phyloP scores from a whole-genome alignment of 2,888 invertebrate species.

The Microchrysa polita region DNA sequence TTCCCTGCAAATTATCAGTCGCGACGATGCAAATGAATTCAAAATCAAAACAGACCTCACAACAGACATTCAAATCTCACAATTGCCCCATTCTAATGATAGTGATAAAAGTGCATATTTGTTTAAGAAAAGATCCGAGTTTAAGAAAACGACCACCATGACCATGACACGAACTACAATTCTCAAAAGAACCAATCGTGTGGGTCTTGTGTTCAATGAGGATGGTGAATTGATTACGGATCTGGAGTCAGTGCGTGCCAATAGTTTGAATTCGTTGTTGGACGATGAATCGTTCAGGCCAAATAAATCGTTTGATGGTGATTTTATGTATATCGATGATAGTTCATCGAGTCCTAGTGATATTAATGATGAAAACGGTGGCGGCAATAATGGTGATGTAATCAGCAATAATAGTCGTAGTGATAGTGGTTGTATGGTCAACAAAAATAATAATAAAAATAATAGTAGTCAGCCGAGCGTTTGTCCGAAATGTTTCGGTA shows the following conservation, averaged over 20 bases:
- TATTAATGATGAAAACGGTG: slow-evolving; percentile 53
- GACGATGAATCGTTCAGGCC: slow-evolving; percentile 51
- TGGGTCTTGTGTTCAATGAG: slow-evolving; percentile 57
- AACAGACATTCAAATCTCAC: slow-evolving; percentile 55
- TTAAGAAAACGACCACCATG: slow-evolving; percentile 58
- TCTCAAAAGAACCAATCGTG: slow-evolving; percentile 53
- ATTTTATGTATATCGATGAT: slow-evolving; percentile 62
- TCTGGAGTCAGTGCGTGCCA: slow-evolving; percentile 56
- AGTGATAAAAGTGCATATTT: slow-evolving; percentile 49
- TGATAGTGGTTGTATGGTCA: slow-evolving; percentile 37
- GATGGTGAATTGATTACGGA: slow-evolving; percentile 51
- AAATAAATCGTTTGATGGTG: slow-evolving; percentile 51
- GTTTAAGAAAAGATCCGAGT: slow-evolving; percentile 56
- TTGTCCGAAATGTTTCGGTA: slow-evolving; percentile 47
- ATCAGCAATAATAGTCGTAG: slow-evolving; percentile 43
- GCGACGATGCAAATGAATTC: slow-evolving; percentile 49
- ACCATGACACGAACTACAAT: slow-evolving; percentile 58
- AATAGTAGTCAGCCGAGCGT: slow-evolving; percentile 20
- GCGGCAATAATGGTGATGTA: slow-evolving; percentile 35
- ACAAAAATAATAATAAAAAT: slow-evolving; percentile 27
- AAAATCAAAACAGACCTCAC: slow-evolving; percentile 56
- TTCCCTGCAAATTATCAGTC: background rate
- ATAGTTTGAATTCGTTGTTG: slow-evolving; percentile 60
- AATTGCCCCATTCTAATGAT: slow-evolving; percentile 45
- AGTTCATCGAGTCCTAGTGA: slow-evolving; percentile 61